Evolutionary conservation across 2,113 vertebrate genomes (phyloP), one percentile per base, ranked within the genome.

Genomic region (Mesocricetus auratus): DNA sequence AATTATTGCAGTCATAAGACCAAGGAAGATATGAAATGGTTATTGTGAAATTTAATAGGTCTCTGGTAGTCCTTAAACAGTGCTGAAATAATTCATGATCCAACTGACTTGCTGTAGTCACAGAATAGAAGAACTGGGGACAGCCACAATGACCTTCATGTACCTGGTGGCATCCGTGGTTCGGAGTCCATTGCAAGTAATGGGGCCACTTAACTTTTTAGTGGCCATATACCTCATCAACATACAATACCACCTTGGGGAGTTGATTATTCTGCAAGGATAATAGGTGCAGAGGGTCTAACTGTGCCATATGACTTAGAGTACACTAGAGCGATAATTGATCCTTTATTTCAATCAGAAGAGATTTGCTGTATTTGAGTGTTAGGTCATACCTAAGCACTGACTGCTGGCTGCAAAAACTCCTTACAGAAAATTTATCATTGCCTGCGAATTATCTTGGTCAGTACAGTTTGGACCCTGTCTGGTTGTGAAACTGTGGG

Each of bases 1-100:
- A 73, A 88, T 90, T 69, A 95, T 82, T 88, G 7, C 74, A 47
- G 33, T 88, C 31, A 5, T 56, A 73, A 97, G 87, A 71, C 74
- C 50, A 92, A 81, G 36, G 50, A 91, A 15, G 68, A 83, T 75
- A 73, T 58, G 45, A 64, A 85, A 94, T 79, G 78, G 78, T 74
- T 45, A 75, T 58, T 89, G 69, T 96, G 12, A 71, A 73, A 87
- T 64, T 53, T 78, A 60, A 42, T 24, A 86, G 24, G 66, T 94
- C 58, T 77, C 22, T 88, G 42, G 79, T 45, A 47, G 58, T 13
- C 71, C 31, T 75, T 69, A 56, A 78, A 69, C 88, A 56, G 45
- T 94, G 50, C 45, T 91, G 26, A 93, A 39, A 50, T 90, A 69
- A 89, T 60, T 21, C 5, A 11, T 13, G 2, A 56, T 39, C 26